Base-by-base conservation (phyloP, 2,797 vertebrate genomes). In the Carduelis carduelis region DNA sequence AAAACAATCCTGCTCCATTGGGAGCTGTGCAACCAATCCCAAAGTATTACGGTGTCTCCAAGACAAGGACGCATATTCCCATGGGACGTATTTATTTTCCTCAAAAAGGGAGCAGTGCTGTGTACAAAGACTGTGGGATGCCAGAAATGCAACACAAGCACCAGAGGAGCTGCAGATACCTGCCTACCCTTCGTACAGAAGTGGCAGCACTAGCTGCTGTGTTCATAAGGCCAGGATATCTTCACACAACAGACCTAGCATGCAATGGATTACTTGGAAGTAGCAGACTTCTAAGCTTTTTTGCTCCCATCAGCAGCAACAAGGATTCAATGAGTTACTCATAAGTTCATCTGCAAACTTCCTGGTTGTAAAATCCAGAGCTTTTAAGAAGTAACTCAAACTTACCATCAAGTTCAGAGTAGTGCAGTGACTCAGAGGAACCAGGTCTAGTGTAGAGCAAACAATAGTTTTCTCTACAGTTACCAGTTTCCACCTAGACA, bases 151-250 rank as follows among this genome's bases (percentile, higher is more conserved):
- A 49, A 28, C 17, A 34, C 9, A 26, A 83, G 41, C 22, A 72
- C 24, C 22, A 47, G 11, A 30, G 23, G 39, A 60, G 63, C 18
- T 65, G 55, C 10, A 88, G 65, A 70, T 24, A 37, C 8, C 34
- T 57, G 35, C 19, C 60, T 17, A 27, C 26, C n/a, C 30, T 65
- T 81, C 0, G 0, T 12, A 34, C 6, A 61, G 59, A 52, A 26
- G 70, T 3, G 1, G 52, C 35, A 71, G 46, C 26, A 63, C 37
- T 1, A 74, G n/a, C 24, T 44, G 28, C 52, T 57, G 13, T 50
- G 18, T 11, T 61, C 21, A 3, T 41, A 79, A 65, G 4, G 21
- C 30, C 43, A 61, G 11, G 43, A 53, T 12, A 78, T 12, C 49
- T 57, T 47, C 69, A 79, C 11, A 23, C 32, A 53, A 30, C 14